These are phyloP conservation scores for Leptogaster cylindrica DNA, from an alignment of 2,888 invertebrate species.

Conservation along the genomic window DNA sequence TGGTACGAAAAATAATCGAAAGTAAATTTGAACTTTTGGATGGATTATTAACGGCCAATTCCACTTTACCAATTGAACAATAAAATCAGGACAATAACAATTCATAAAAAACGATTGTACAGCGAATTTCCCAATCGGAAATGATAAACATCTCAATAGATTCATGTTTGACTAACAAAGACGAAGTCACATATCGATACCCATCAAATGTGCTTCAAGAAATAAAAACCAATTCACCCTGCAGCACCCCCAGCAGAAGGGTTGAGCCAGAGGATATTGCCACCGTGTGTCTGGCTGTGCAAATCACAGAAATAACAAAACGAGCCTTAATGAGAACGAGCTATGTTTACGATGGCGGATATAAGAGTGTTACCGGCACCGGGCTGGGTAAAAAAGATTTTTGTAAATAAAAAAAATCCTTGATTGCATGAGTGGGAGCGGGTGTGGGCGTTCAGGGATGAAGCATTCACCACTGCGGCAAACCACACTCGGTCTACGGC, in stretches of 20 bases:
- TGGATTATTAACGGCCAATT: too few relatives aligned
- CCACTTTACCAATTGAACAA: too few relatives aligned
- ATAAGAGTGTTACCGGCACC: conserved; percentile 14
- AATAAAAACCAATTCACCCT: not conserved
- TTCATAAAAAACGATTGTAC: too few relatives aligned
- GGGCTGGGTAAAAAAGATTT: not conserved
- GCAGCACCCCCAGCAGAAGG: not conserved
- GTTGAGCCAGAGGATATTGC: too few relatives aligned
- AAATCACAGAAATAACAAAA: conserved; percentile 39
- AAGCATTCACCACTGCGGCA: not conserved
- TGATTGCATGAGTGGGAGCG: not conserved
- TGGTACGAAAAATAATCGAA: too few relatives aligned
- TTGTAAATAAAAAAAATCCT: not conserved
- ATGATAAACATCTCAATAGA: too few relatives aligned
- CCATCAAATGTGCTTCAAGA: not conserved
- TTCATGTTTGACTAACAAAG: too few relatives aligned
- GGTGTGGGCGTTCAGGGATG: too few relatives aligned
- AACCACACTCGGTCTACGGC: not conserved
- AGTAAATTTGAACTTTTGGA: too few relatives aligned
- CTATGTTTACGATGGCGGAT: conserved; percentile 6
- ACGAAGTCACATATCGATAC: conserved; percentile 5
- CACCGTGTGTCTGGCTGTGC: conserved; percentile 42
- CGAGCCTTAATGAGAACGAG: conserved; percentile 38
- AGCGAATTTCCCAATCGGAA: too few relatives aligned
- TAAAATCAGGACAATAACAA: too few relatives aligned